These are phyloP conservation scores for Eptatretus burgeri DNA, from an alignment of 2,113 vertebrate genomes.

Conservation along the genomic window DNA sequence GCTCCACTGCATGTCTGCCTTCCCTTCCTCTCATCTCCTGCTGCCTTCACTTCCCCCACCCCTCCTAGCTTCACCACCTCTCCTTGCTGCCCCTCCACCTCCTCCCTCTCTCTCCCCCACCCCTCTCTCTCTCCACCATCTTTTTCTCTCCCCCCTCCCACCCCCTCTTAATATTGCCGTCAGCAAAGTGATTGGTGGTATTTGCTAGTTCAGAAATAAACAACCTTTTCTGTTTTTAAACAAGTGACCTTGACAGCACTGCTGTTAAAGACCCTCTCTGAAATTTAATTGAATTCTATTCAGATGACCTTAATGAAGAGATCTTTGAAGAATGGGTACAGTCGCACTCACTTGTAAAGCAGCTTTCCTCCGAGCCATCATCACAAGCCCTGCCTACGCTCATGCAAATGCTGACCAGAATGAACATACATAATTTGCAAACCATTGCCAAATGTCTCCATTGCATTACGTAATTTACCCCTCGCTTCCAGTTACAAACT, in stretches of 20 bases:
- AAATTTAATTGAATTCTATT: slow-evolving; percentile 6
- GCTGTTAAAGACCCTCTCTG: too few relatives aligned
- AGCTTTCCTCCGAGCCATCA: neutral
- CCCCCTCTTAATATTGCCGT: too few relatives aligned
- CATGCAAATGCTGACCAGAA: neutral
- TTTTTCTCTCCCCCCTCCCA: too few relatives aligned
- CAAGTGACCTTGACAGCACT: neutral
- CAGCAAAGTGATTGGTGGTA: too few relatives aligned
- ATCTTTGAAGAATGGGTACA: slow-evolving; percentile 5
- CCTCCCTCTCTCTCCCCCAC: too few relatives aligned
- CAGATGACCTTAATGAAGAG: neutral
- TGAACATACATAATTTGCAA: slow-evolving; percentile 1
- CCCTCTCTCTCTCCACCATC: too few relatives aligned
- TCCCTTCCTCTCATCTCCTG: too few relatives aligned
- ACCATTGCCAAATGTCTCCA: neutral
- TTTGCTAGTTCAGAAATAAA: neutral
- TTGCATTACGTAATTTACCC: slow-evolving; percentile 2
- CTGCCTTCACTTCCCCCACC: too few relatives aligned
- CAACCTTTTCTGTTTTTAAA: neutral
- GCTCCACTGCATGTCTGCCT: too few relatives aligned
- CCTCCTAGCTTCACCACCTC: too few relatives aligned
- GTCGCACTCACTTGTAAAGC: neutral
- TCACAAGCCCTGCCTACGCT: neutral
- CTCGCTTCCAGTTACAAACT: neutral
- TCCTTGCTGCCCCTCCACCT: too few relatives aligned